Evolutionary conservation across 2,888 invertebrate genomes (phyloP).

Genomic region (Apantesis nais): DNA sequence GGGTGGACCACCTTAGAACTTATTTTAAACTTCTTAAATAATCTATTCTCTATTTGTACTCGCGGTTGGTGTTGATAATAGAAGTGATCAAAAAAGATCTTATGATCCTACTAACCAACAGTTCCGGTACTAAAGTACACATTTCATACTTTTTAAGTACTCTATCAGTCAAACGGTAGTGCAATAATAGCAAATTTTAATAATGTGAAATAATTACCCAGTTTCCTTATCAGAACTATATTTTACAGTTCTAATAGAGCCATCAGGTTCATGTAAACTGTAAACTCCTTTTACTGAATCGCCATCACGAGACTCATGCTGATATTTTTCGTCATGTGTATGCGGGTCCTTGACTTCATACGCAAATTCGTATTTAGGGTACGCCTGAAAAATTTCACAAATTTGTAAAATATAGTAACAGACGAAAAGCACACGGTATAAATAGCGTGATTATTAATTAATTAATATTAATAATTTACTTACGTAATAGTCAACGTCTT

Average conservation of each 20-base stretch:
- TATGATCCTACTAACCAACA: neutral
- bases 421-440: neutral
- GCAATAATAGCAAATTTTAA: neutral
- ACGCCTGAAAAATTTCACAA: slow-evolving; percentile 55
- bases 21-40: too few species aligned
- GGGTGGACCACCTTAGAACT: too few species aligned
- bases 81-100: too few species aligned
- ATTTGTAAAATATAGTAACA: neutral
- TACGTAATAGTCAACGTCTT: slow-evolving; percentile 65
- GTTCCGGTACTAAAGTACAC: neutral
- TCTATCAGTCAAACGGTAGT: neutral
- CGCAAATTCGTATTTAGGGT: slow-evolving; percentile 83
- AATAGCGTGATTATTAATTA: neutral
- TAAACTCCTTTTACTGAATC: slow-evolving; percentile 81
- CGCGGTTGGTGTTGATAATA: too few species aligned
- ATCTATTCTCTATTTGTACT: too few species aligned
- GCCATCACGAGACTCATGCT: slow-evolving; percentile 83
- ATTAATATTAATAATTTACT: too few species aligned
- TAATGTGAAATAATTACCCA: slow-evolving; percentile 62
- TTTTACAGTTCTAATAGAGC: slow-evolving; percentile 64
- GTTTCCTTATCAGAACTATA: slow-evolving; percentile 80
- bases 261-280: slow-evolving; percentile 64
- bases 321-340: slow-evolving; percentile 84
- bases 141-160: neutral
- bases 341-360: slow-evolving; percentile 83